Evolutionary conservation across 2,888 invertebrate species (phyloP), one percentile per base, ranked within the genome.

Genomic region (Augochlorella aurata): DNA sequence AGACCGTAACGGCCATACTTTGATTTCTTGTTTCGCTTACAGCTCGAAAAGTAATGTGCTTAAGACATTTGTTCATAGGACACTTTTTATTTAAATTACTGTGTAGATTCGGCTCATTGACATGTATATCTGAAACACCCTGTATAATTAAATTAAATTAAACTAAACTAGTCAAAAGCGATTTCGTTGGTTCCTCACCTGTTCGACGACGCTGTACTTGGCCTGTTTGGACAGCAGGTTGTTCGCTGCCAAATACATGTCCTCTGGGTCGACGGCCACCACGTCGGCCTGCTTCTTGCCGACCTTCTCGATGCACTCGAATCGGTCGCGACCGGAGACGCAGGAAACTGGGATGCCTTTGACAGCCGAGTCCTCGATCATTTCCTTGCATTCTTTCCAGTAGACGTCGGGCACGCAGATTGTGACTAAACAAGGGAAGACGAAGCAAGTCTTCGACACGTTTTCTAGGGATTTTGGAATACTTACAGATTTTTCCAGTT

Each of bases 211-310:
- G 45, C 68, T 92, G 82, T 91, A 93, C 2, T 89, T 90, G n/a
- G 90, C 91, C n/a, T 85, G 84, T 9, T 83, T 67, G 5, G 90
- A 89, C 14, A 91, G 74, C 45, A 88, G 84, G 71, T 89, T 89
- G 63, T 84, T 96, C 65, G 96, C 95, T 0, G 97, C 97, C 65
- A 98, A 95, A 92, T 97, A 98, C 95, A 98, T 97, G 90, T 98
- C 97, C 90, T 98, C 98, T 4, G 98, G 97, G 91, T 98, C 98
- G 2, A 97, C 96, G 10, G 96, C 96, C 45, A 97, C 96, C 77
- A 98, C 95, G 92, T 98, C 98, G 0, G 98, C 98, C 90, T 96
- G 95, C 44, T 96, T 95, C 86, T 96, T 95, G 84, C 97, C 96
- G 12, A 98, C 96, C 92, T 95, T 95, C 81, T 95, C 95, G 89